Conservation (phyloP, 2,797 vertebrate genomes). For the Hylomyscus alleni region DNA sequence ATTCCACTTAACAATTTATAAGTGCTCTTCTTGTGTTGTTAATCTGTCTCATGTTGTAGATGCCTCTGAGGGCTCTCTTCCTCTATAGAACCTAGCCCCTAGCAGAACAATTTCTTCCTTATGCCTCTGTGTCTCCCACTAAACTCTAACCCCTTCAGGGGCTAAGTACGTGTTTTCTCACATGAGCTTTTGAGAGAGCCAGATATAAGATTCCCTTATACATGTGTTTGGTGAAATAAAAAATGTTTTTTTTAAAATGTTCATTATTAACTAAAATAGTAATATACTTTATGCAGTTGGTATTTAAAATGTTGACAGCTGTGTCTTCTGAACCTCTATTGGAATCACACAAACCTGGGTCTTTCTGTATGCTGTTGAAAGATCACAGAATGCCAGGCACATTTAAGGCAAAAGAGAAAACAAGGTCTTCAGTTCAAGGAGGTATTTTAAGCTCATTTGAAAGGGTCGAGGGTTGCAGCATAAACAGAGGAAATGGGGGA, state of each 20-base stretch:
- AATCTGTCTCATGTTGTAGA: background rate
- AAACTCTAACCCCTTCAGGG: background rate
- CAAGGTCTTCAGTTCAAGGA: background rate
- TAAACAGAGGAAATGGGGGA: conserved; percentile 61
- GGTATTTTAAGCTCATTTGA: conserved; percentile 72
- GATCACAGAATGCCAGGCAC: conserved; percentile 21
- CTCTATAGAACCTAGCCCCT: background rate
- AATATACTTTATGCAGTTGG: background rate
- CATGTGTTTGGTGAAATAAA: background rate
- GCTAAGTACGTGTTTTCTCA: background rate
- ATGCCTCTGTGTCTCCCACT: background rate
- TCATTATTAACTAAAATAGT: conserved; percentile 34
- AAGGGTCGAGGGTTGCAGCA: conserved; percentile 36
- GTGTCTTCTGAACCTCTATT: background rate
- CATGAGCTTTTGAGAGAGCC: background rate
- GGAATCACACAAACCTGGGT: background rate
- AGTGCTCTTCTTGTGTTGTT: background rate
- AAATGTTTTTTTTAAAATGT: background rate
- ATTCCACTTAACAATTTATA: background rate
- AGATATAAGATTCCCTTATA: conserved; percentile 5
- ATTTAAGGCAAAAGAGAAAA: conserved; percentile 51
- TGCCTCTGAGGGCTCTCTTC: background rate
- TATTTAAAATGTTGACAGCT: background rate
- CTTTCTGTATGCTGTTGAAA: background rate
- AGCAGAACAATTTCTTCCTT: background rate